Evolutionary conservation across 2,797 vertebrate genomes (phyloP).

Genomic region (Halcyon leucocephala): DNA sequence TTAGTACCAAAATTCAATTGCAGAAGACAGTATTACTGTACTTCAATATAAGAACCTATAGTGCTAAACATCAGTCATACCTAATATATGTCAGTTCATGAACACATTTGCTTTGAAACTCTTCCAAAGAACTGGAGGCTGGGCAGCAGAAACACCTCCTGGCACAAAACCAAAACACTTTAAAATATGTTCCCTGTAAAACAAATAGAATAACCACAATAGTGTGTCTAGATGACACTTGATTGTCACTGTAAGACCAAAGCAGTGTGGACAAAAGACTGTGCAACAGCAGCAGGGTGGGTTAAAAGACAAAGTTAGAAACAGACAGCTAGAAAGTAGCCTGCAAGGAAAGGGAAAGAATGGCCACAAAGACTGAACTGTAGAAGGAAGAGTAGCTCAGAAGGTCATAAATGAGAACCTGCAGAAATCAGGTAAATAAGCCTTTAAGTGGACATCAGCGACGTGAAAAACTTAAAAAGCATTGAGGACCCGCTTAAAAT

Average conservation of each 20-base stretch:
- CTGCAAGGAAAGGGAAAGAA: neutral
- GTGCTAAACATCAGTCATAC: neutral
- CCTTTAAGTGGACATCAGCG: neutral
- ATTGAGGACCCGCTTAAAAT: neutral
- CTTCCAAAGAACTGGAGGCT: neutral
- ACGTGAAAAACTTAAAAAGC: neutral
- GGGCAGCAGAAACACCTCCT: constrained; percentile 8
- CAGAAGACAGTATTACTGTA: neutral
- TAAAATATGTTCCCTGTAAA: constrained; percentile 6
- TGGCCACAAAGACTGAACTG: neutral
- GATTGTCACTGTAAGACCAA: neutral
- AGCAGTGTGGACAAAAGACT: neutral
- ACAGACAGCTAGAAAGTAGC: neutral
- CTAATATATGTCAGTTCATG: neutral
- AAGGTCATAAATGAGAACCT: neutral
- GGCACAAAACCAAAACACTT: constrained; percentile 28
- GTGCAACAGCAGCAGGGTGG: neutral
- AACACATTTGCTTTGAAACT: constrained; percentile 37
- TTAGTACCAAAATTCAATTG: neutral
- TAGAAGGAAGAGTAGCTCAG: neutral
- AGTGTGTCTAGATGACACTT: neutral
- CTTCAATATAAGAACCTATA: neutral
- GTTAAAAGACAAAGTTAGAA: neutral
- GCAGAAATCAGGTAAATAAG: neutral
- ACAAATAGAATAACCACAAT: neutral